These are phyloP conservation scores for Phengaris arion DNA, from an alignment of 2,888 invertebrate genomes.

Conservation along the genomic window DNA sequence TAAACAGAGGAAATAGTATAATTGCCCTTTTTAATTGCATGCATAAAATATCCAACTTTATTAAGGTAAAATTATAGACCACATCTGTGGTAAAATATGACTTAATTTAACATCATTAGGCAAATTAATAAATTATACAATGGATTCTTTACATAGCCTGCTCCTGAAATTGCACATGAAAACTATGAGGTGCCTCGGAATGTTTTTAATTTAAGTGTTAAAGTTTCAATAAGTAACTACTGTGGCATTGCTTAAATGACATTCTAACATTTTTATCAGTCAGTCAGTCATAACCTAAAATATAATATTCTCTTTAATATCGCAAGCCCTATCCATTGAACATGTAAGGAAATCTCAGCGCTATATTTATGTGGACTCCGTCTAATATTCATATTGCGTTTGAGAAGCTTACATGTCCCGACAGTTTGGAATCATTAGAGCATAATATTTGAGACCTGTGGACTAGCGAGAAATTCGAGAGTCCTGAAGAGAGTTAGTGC, in stretches of 20 bases:
- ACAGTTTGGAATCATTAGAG: conserved; percentile 36
- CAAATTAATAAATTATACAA: no score
- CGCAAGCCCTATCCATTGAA: not conserved
- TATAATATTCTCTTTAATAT: no score
- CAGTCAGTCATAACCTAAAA: no score
- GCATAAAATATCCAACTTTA: not conserved
- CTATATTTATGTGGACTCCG: conserved; percentile 1
- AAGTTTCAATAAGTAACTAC: no score
- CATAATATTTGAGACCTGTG: conserved; percentile 45
- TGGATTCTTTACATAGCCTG: no score
- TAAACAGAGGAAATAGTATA: conserved; percentile 20
- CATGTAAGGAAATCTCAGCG: not conserved
- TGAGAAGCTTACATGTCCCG: conserved; percentile 19
- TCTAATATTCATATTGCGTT: conserved; percentile 26
- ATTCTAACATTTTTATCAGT: no score
- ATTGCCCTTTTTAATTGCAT: conserved; percentile 1
- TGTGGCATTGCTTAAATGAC: no score
- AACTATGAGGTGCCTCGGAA: no score
- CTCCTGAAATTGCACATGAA: no score
- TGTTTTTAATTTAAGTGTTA: no score
- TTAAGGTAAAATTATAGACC: not conserved
- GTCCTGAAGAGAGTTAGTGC: conserved; percentile 40
- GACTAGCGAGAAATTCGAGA: conserved; percentile 41
- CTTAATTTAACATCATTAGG: no score
- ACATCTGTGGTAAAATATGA: not conserved